Conservation (phyloP, 37 sponge, comb jelly and placozoan species). For the Ephydatia muelleri region DNA sequence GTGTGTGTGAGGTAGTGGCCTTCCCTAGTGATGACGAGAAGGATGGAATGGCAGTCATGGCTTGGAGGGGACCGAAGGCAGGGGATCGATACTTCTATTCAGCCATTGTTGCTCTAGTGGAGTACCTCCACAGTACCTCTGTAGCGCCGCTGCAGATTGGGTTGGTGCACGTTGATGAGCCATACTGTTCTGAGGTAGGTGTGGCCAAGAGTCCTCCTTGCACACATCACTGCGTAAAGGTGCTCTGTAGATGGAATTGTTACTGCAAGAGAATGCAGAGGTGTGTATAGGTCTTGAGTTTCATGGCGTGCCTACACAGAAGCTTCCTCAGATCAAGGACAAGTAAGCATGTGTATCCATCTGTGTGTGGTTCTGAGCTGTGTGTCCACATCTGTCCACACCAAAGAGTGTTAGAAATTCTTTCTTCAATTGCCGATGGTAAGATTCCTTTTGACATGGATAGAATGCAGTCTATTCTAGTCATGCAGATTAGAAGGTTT, state of each 20-base stretch:
- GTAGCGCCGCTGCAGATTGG: slow-evolving; percentile 91
- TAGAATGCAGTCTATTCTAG: slow-evolving; percentile 68
- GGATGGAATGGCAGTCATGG: slow-evolving; percentile 65
- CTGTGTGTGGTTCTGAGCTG: background rate
- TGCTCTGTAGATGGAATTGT: slow-evolving; percentile 47
- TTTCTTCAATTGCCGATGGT: slow-evolving; percentile 47
- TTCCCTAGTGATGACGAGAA: slow-evolving; percentile 83
- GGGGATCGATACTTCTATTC: slow-evolving; percentile 41
- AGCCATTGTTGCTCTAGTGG: slow-evolving; percentile 55
- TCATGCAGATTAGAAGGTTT: slow-evolving; percentile 31
- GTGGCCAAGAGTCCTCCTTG: slow-evolving; percentile 2
- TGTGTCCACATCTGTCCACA: background rate
- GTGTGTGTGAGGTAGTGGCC: slow-evolving; percentile 24
- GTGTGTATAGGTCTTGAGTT: slow-evolving; percentile 54
- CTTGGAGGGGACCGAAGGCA: slow-evolving; percentile 75
- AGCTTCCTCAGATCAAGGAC: slow-evolving; percentile 30
- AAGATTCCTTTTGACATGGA: slow-evolving; percentile 59
- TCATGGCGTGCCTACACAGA: slow-evolving; percentile 66
- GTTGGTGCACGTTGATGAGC: slow-evolving; percentile 71
- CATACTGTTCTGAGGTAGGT: slow-evolving; percentile 59
- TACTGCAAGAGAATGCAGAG: slow-evolving; percentile 58
- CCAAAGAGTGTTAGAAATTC: slow-evolving; percentile 46
- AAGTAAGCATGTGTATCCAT: slow-evolving; percentile 34
- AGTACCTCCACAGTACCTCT: slow-evolving; percentile 85
- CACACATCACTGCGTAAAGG: background rate